phyloP scores from a whole-genome alignment of 2,113 vertebrate species.

The Malurus alboscapulatus region DNA sequence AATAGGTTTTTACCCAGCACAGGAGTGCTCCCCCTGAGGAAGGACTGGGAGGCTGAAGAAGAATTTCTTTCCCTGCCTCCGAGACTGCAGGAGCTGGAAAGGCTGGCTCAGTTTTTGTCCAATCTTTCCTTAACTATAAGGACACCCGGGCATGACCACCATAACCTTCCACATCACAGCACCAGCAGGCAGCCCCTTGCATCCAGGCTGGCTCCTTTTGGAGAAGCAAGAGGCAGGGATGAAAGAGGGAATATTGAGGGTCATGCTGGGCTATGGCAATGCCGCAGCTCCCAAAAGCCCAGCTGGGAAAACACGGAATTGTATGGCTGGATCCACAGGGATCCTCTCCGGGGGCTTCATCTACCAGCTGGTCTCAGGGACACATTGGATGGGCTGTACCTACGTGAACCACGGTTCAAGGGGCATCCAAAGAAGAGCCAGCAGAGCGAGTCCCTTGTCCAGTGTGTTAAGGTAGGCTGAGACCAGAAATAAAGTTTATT shows the following conservation, averaged over 20 bases:
- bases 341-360: not conserved
- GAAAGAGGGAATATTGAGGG: not conserved
- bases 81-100: conserved; percentile 80
- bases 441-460: conserved; percentile 74
- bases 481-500: too few relatives aligned
- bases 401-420: not conserved
- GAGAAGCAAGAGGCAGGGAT: not conserved
- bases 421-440: not conserved
- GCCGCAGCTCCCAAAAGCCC: not conserved
- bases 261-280: not conserved
- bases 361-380: conserved; percentile 46
- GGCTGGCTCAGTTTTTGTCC: conserved; percentile 78
- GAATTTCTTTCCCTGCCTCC: conserved; percentile 87
- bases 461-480: conserved; percentile 81
- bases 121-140: conserved; percentile 63
- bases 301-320: not conserved
- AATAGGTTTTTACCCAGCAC: conserved; percentile 59
- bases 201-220: rapidly evolving
- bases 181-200: not conserved
- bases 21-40: conserved; percentile 44
- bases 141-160: not conserved
- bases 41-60: conserved; percentile 74
- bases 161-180: not conserved
- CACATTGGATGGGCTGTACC: conserved; percentile 25
- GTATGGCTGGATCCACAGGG: not conserved